These are phyloP conservation scores for Aphelinus atriplicis DNA, from an alignment of 1,140 invertebrate genomes.

Conservation along the genomic window DNA sequence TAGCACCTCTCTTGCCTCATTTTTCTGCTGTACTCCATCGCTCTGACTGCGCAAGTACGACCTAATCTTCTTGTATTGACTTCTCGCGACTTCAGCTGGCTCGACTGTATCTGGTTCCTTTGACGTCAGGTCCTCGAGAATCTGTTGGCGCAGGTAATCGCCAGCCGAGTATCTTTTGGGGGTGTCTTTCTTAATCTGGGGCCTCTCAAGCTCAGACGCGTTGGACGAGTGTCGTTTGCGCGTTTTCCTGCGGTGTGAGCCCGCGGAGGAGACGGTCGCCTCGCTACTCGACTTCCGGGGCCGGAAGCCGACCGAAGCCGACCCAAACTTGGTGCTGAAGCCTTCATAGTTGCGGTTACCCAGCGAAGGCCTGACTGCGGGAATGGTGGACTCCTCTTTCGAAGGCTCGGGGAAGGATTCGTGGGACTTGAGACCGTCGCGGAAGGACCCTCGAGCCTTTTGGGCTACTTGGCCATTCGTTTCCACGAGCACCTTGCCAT, in stretches of 20 bases:
- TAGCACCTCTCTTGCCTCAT: background rate
- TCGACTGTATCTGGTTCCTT: background rate
- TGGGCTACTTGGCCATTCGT: conserved; percentile 57
- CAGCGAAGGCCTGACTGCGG: background rate
- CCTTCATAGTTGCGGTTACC: conserved; percentile 56
- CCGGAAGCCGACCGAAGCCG: conserved; percentile 37
- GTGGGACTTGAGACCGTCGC: conserved; percentile 49
- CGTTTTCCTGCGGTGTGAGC: background rate
- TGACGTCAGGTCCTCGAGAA: conserved; percentile 47
- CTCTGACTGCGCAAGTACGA: conserved; percentile 47
- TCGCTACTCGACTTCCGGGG: conserved; percentile 58
- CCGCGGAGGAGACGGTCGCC: conserved; percentile 35
- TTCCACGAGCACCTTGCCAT: conserved; percentile 57
- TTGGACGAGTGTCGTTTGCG: conserved; percentile 41
- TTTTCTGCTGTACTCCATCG: background rate
- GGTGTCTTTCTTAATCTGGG: background rate
- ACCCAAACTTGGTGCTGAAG: conserved; percentile 54
- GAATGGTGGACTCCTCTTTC: background rate
- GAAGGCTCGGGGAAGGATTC: conserved; percentile 47
- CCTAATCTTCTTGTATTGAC: conserved; percentile 49
- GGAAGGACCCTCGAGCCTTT: conserved; percentile 56
- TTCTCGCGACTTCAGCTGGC: conserved; percentile 23
- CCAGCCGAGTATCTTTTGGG: conserved; percentile 50
- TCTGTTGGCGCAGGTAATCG: conserved; percentile 55
- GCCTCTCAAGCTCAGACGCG: conserved; percentile 2